These are phyloP conservation scores for Colletes collaris DNA, from an alignment of 2,888 invertebrate genomes.

Conservation along the genomic window DNA sequence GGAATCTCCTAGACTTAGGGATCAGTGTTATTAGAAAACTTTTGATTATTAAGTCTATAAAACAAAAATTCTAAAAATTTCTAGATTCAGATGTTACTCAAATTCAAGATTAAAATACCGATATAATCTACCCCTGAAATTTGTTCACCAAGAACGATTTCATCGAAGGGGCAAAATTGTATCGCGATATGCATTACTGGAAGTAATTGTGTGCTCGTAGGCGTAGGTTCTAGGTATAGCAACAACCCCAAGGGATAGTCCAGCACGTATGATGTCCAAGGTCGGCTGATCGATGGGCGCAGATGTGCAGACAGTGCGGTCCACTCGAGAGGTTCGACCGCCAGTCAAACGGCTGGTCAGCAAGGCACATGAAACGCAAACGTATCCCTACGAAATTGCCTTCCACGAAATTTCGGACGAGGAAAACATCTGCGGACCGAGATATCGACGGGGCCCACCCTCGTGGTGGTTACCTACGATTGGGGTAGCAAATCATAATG, in stretches of 20 bases:
- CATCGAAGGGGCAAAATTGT: too few relatives aligned
- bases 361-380: conserved; percentile 54
- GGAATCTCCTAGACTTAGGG: too few relatives aligned
- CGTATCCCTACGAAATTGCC: conserved; percentile 57
- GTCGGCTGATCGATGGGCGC: conserved; percentile 25
- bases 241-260: conserved; percentile 34
- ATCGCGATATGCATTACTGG: too few relatives aligned
- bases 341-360: conserved; percentile 45
- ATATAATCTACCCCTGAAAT: too few relatives aligned
- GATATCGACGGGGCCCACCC: conserved; percentile 33
- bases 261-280: conserved; percentile 25
- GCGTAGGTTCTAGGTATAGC: too few relatives aligned
- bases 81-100: too few relatives aligned
- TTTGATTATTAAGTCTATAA: too few relatives aligned
- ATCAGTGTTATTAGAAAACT: too few relatives aligned
- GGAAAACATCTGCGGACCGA: conserved; percentile 64
- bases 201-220: too few relatives aligned
- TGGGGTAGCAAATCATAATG: conserved; percentile 69
- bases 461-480: conserved; percentile 22
- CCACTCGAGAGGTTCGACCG: conserved; percentile 25
- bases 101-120: too few relatives aligned
- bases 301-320: conserved; percentile 45
- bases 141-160: too few relatives aligned
- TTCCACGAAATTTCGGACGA: conserved; percentile 56
- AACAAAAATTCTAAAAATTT: too few relatives aligned